phyloP scores from a whole-genome alignment of 2,113 vertebrate species.

The Apus apus region DNA sequence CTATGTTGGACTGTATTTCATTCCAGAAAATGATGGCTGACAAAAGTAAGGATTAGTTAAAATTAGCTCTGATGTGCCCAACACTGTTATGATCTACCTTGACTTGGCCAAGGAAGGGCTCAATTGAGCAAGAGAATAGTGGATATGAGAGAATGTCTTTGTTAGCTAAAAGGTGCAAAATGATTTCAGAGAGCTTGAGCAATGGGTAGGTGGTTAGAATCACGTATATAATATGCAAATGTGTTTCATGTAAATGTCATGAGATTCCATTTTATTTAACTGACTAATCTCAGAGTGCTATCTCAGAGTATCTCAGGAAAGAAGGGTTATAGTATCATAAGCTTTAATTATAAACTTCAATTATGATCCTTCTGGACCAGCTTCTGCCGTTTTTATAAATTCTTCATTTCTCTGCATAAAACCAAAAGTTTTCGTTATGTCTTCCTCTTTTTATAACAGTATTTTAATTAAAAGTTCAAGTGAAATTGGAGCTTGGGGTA shows the following conservation, averaged over 20 bases:
- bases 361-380: not conserved
- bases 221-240: not conserved
- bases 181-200: accelerated
- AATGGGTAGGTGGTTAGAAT: not conserved
- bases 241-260: not conserved
- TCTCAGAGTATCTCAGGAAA: not conserved
- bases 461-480: not conserved
- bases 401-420: not conserved
- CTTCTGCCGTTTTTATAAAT: not conserved
- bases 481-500: not conserved
- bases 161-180: not conserved
- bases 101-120: not conserved
- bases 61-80: not conserved
- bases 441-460: not conserved
- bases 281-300: not conserved
- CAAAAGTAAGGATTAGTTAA: not conserved
- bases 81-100: not conserved
- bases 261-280: not conserved
- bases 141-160: accelerated
- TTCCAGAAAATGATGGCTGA: not conserved
- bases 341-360: not conserved
- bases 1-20: not conserved
- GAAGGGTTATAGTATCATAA: not conserved
- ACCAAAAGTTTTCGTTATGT: not conserved
- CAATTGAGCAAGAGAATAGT: not conserved